These are phyloP conservation scores for Eristalinus aeneus DNA, from an alignment of 2,888 invertebrate genomes.

Conservation along the genomic window DNA sequence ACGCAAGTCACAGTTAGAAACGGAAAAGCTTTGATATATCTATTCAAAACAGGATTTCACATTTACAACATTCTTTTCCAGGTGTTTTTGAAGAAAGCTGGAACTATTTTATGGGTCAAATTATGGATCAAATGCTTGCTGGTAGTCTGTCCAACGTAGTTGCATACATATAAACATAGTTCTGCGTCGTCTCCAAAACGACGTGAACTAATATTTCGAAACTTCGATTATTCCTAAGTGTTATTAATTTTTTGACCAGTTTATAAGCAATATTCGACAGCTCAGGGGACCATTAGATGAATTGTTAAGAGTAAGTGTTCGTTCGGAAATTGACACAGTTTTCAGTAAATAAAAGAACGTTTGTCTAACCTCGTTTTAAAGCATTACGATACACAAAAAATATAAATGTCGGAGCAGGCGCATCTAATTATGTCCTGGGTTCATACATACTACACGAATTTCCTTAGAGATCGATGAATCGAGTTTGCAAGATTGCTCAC, in stretches of 20 bases:
- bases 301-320: conserved; percentile 34
- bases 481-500: conserved; percentile 63
- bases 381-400: conserved; percentile 62
- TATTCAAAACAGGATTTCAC: conserved; percentile 23
- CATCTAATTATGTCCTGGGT: conserved; percentile 66
- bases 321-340: conserved; percentile 35
- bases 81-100: conserved; percentile 49
- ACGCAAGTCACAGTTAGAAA: conserved; percentile 35
- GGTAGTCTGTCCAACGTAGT: conserved; percentile 29
- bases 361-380: conserved; percentile 58
- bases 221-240: conserved; percentile 68
- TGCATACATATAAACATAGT: conserved; percentile 13
- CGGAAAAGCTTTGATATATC: neutral
- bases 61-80: conserved; percentile 53
- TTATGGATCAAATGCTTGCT: conserved; percentile 58
- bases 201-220: conserved; percentile 58
- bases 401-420: conserved; percentile 70
- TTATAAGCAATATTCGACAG: conserved; percentile 46
- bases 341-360: conserved; percentile 54
- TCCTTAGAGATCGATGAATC: conserved; percentile 69
- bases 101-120: conserved; percentile 49
- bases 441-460: conserved; percentile 63
- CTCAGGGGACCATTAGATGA: conserved; percentile 60
- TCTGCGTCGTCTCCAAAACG: conserved; percentile 50
- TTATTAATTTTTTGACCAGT: conserved; percentile 58